phyloP scores from a whole-genome alignment of 2,113 vertebrate genomes.

The Rynchops niger region DNA sequence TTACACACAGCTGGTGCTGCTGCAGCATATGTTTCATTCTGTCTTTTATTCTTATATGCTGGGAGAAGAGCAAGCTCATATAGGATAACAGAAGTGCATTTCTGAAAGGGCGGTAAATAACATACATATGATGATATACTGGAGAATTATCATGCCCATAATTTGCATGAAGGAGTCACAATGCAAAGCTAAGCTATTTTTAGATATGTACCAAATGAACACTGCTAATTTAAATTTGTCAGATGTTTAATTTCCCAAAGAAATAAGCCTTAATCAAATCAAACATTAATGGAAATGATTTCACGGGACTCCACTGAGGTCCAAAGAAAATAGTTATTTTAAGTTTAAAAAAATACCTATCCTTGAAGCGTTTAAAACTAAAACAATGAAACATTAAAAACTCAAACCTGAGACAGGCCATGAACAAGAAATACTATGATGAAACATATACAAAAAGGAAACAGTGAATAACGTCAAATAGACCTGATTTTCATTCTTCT shows the following conservation, averaged over 20 bases:
- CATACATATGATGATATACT: neutral
- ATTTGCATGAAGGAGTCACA: neutral
- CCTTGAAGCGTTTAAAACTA: neutral
- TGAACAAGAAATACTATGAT: neutral
- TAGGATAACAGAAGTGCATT: neutral
- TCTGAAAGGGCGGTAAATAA: neutral
- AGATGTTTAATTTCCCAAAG: neutral
- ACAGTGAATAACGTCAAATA: neutral
- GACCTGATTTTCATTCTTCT: neutral
- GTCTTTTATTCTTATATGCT: neutral
- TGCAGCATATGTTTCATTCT: neutral
- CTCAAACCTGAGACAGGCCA: neutral
- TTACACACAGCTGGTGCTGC: neutral
- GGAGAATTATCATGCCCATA: neutral
- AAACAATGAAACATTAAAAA: neutral
- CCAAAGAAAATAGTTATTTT: neutral
- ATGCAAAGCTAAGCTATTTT: neutral
- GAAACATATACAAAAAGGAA: neutral
- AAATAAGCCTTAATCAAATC: neutral
- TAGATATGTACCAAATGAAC: neutral
- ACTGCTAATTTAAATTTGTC: neutral
- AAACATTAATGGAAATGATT: neutral
- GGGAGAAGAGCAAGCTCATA: neutral
- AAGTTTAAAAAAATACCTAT: neutral
- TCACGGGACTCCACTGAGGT: neutral